Percentiles rank a stretch among this genome's conserved stretches.
These are phyloP conservation scores for Rhopalosiphum maidis DNA, from an alignment of 1,140 invertebrate genomes.

Conservation along the genomic window DNA sequence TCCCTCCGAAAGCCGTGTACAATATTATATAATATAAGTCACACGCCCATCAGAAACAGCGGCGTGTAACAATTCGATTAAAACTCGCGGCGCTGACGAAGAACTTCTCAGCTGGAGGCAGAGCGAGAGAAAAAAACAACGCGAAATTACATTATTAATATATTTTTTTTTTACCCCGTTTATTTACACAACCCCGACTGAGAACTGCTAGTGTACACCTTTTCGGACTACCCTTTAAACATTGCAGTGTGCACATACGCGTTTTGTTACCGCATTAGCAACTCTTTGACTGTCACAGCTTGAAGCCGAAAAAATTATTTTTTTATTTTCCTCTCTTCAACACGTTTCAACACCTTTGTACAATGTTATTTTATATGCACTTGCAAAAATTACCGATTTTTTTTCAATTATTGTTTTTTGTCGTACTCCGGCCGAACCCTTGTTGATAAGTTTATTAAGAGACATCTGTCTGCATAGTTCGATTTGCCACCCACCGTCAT, in stretches of 20 bases:
- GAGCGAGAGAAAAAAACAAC: constrained; percentile 39
- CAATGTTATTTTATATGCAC: constrained; percentile 13
- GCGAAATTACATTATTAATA: constrained; percentile 42
- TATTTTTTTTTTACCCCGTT: constrained; percentile 40
- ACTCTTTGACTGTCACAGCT: constrained; percentile 54
- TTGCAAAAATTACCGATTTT: constrained; percentile 30
- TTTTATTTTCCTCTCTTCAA: not conserved
- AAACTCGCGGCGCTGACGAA: not conserved
- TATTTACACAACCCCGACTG: constrained; percentile 54
- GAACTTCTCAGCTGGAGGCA: constrained; percentile 46
- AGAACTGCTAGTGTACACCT: not conserved
- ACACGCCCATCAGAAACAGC: constrained; percentile 39
- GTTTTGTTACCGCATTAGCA: constrained; percentile 49
- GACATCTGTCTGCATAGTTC: constrained; percentile 32
- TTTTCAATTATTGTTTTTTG: constrained; percentile 30
- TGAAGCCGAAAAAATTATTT: constrained; percentile 28
- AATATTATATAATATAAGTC: not conserved
- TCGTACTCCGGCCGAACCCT: not conserved
- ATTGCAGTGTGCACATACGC: not conserved
- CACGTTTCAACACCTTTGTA: constrained; percentile 39
- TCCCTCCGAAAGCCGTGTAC: not conserved
- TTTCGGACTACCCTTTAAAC: constrained; percentile 19
- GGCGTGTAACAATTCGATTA: constrained; percentile 45
- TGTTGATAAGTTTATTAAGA: constrained; percentile 42
- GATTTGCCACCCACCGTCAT: constrained; percentile 34